Conservation (phyloP, 1,140 invertebrate genomes). For the Lucilia sericata region DNA sequence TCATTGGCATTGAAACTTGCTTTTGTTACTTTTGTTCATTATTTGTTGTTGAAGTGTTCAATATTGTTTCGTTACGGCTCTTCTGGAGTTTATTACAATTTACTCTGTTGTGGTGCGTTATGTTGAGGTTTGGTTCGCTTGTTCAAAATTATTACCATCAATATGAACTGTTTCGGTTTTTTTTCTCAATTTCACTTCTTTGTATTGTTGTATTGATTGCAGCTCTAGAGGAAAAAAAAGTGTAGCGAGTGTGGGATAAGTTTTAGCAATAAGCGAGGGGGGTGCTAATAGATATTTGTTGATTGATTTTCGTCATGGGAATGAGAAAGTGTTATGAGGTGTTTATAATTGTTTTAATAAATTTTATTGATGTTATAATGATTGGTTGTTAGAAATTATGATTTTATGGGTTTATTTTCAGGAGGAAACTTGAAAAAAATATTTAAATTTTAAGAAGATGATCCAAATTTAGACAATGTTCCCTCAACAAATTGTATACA, state of each 20-base stretch:
- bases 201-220: background rate
- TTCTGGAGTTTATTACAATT: constrained; percentile 37
- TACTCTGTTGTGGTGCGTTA: background rate
- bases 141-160: constrained; percentile 37
- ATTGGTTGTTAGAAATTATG: background rate
- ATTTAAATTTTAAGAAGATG: too few relatives aligned
- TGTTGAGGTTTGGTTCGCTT: background rate
- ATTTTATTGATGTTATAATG: constrained; percentile 8
- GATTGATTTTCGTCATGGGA: constrained; percentile 33
- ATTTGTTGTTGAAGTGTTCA: constrained; percentile 33
- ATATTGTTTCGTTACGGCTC: constrained; percentile 40
- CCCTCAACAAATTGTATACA: too few relatives aligned
- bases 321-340: constrained; percentile 39
- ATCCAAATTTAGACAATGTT: too few relatives aligned
- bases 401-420: too few relatives aligned
- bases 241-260: background rate
- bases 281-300: constrained; percentile 1
- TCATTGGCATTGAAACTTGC: background rate
- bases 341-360: constrained; percentile 28
- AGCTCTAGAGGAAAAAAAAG: background rate
- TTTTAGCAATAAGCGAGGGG: background rate
- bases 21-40: background rate
- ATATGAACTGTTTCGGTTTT: constrained; percentile 17
- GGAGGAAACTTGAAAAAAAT: too few relatives aligned
- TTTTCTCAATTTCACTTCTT: background rate